Evolutionary conservation across 2,888 invertebrate species (phyloP).

Genomic region (Trichopoda pennipes): DNA sequence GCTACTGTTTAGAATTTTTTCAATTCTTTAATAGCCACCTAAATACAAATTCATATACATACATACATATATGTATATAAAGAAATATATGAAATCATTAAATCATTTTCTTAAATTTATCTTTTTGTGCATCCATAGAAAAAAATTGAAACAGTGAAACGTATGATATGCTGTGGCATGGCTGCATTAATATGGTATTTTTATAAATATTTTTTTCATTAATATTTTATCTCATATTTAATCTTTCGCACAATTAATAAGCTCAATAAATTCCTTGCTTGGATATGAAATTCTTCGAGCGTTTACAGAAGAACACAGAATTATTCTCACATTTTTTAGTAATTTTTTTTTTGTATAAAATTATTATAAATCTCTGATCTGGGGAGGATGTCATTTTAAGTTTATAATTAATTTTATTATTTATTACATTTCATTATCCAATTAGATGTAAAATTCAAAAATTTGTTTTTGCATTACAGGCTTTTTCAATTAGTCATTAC

Average conservation of each 20-base stretch:
- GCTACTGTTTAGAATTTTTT: constrained; percentile 58
- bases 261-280: constrained; percentile 67
- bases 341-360: too few species aligned
- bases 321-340: neutral
- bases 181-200: constrained; percentile 38
- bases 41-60: constrained; percentile 8
- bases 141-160: constrained; percentile 17
- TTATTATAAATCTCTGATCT: too few species aligned
- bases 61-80: constrained; percentile 46
- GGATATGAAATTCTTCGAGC: constrained; percentile 19
- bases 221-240: constrained; percentile 69
- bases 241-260: constrained; percentile 72
- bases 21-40: constrained; percentile 40
- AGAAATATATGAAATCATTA: constrained; percentile 67
- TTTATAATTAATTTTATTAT: too few species aligned
- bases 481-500: too few species aligned
- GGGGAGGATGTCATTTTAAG: too few species aligned
- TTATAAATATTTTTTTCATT: constrained; percentile 47
- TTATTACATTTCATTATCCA: too few species aligned
- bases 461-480: too few species aligned
- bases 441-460: too few species aligned
- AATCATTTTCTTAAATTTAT: constrained; percentile 58
- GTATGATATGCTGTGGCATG: constrained; percentile 20
- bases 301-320: constrained; percentile 11
- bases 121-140: constrained; percentile 5